Conservation (phyloP, 2,888 invertebrate species). For the Odiellus spinosus region DNA sequence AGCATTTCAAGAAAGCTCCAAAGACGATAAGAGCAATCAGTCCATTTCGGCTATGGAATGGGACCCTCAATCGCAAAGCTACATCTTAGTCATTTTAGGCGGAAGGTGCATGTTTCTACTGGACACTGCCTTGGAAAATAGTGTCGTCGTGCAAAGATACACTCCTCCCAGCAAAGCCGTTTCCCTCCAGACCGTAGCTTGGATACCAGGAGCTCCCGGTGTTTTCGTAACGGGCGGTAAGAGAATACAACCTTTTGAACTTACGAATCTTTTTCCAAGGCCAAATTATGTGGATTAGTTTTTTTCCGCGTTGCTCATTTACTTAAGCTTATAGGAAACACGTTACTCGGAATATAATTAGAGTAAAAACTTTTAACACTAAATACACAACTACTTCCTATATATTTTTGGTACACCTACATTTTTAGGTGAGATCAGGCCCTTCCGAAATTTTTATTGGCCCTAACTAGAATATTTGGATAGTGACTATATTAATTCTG, state of each 20-base stretch:
- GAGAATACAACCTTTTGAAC: slow-evolving; percentile 6
- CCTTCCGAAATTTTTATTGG: too few relatives aligned
- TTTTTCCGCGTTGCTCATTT: not conserved
- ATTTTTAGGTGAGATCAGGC: too few relatives aligned
- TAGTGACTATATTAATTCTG: too few relatives aligned
- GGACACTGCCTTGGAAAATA: slow-evolving; percentile 24
- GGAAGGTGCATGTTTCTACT: slow-evolving; percentile 27
- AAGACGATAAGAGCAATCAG: too few relatives aligned
- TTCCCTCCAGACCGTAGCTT: slow-evolving; percentile 29
- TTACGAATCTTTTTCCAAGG: not conserved
- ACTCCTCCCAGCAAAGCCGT: slow-evolving; percentile 28
- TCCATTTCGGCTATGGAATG: slow-evolving; percentile 29
- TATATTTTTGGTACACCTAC: not conserved
- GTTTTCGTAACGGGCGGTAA: slow-evolving; percentile 34
- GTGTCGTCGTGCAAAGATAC: slow-evolving; percentile 26
- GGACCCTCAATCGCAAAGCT: slow-evolving; percentile 32
- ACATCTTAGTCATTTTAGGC: slow-evolving; percentile 28
- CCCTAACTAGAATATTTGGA: too few relatives aligned
- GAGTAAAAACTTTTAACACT: too few relatives aligned
- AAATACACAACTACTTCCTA: not conserved
- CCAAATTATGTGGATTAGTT: not conserved
- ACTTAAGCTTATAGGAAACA: not conserved
- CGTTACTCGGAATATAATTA: slow-evolving; percentile 1
- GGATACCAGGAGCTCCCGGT: slow-evolving; percentile 33
- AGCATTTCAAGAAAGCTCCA: too few relatives aligned